Evolutionary conservation across 2,113 vertebrate species (phyloP).

Genomic region (Sinocyclocheilus anshuiensis): DNA sequence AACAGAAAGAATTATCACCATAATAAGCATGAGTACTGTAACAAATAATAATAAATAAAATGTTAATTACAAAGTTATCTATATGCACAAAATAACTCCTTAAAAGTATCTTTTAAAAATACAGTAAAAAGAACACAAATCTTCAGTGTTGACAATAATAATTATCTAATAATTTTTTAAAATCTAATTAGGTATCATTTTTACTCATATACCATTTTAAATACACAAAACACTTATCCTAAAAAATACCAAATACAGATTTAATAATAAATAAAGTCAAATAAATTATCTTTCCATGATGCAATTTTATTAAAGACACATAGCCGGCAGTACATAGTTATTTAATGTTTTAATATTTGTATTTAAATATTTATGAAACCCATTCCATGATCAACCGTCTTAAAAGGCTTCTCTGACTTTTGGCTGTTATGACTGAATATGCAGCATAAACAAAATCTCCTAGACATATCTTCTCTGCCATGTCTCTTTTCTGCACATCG

Average conservation of each 20-base stretch:
- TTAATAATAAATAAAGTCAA: too few relatives aligned
- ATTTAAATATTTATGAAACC: background rate
- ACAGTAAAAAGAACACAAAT: too few relatives aligned
- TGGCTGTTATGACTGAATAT: conserved; percentile 11
- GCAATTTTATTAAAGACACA: conserved; percentile 19
- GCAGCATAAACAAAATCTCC: conserved; percentile 4
- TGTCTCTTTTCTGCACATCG: too few relatives aligned
- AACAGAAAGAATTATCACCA: too few relatives aligned
- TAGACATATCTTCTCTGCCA: background rate
- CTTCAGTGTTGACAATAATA: too few relatives aligned
- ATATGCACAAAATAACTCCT: background rate
- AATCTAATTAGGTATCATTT: too few relatives aligned
- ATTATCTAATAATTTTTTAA: too few relatives aligned
- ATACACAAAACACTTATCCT: too few relatives aligned
- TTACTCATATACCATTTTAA: too few relatives aligned
- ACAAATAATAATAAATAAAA: background rate
- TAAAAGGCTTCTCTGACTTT: conserved; percentile 1
- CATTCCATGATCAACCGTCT: background rate
- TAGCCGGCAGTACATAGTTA: background rate
- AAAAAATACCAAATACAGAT: too few relatives aligned
- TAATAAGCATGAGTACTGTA: background rate
- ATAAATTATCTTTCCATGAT: background rate
- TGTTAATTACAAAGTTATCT: background rate
- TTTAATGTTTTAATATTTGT: background rate
- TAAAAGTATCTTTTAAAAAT: too few relatives aligned